A percentile compares a stretch with the other conserved stretches of the same genome.
Conservation (phyloP, 2,888 invertebrate species). For the Drosophila yooni region DNA sequence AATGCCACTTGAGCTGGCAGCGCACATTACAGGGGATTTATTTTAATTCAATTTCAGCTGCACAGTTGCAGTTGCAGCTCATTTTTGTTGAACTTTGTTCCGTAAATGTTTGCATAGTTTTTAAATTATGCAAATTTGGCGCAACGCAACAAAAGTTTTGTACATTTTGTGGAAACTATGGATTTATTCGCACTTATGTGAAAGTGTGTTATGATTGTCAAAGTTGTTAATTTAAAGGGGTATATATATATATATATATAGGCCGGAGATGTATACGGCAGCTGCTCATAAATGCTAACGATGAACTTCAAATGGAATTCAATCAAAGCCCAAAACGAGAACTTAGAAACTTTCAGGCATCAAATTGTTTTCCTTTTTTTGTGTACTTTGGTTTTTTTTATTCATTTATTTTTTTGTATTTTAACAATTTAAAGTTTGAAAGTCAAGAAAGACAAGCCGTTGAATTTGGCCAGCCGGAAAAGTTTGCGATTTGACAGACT, state of each 20-base stretch:
- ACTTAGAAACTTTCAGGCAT: slow-evolving; percentile 21
- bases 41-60: slow-evolving; percentile 52
- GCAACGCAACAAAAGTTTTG: slow-evolving; percentile 4
- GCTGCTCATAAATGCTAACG: slow-evolving; percentile 11
- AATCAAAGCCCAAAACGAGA: slow-evolving; percentile 18
- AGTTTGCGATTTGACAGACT: slow-evolving; percentile 49
- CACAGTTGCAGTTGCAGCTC: slow-evolving; percentile 15
- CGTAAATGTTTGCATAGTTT: slow-evolving; percentile 25
- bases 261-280: not conserved
- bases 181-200: slow-evolving; percentile 16
- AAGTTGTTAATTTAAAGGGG: not conserved
- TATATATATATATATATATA: not conserved
- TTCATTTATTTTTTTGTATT: slow-evolving; percentile 18
- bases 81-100: slow-evolving; percentile 17
- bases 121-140: slow-evolving; percentile 34
- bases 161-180: slow-evolving; percentile 1
- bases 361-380: slow-evolving; percentile 28
- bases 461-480: slow-evolving; percentile 40
- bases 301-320: slow-evolving; percentile 22
- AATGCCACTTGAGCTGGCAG: slow-evolving; percentile 67
- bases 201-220: not conserved
- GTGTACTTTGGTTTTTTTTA: slow-evolving; percentile 1
- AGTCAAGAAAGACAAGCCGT: slow-evolving; percentile 50
- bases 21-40: slow-evolving; percentile 54
- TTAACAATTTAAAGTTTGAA: slow-evolving; percentile 57